Percentiles rank a stretch among this genome's conserved stretches.
phyloP scores from a whole-genome alignment of 2,797 vertebrate genomes.

The Geotrypetes seraphini region DNA sequence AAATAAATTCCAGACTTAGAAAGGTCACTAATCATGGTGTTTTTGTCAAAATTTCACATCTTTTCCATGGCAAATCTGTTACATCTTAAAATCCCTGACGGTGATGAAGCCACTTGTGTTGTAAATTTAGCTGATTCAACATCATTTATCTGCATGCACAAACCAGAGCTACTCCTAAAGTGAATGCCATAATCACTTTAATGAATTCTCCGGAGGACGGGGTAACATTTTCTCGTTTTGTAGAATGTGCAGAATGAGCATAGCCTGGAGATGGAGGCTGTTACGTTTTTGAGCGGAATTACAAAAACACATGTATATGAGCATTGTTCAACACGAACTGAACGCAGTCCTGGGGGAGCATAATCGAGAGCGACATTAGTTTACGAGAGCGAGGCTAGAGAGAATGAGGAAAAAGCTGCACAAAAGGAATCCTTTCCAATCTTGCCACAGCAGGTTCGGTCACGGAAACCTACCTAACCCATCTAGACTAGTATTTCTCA shows the following conservation, averaged over 20 bases:
- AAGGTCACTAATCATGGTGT: too few species aligned
- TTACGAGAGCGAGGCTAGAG: background rate
- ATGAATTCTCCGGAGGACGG: accelerated
- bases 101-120: accelerated
- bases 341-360: too few species aligned
- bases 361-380: background rate
- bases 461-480: too few species aligned
- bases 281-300: accelerated
- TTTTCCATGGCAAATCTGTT: too few species aligned
- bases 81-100: too few species aligned
- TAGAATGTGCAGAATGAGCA: background rate
- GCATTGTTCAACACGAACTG: too few species aligned
- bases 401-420: too few species aligned
- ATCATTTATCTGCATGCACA: accelerated
- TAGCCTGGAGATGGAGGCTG: accelerated
- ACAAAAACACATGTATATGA: background rate
- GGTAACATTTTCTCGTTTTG: background rate
- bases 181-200: accelerated
- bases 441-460: too few species aligned
- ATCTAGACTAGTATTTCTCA: too few species aligned
- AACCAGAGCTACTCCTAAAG: accelerated
- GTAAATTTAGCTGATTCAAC: background rate
- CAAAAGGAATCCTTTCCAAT: too few species aligned
- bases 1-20: accelerated
- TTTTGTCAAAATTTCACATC: too few species aligned